phyloP scores from a whole-genome alignment of 2,113 vertebrate genomes.

The Sciurus niger region DNA sequence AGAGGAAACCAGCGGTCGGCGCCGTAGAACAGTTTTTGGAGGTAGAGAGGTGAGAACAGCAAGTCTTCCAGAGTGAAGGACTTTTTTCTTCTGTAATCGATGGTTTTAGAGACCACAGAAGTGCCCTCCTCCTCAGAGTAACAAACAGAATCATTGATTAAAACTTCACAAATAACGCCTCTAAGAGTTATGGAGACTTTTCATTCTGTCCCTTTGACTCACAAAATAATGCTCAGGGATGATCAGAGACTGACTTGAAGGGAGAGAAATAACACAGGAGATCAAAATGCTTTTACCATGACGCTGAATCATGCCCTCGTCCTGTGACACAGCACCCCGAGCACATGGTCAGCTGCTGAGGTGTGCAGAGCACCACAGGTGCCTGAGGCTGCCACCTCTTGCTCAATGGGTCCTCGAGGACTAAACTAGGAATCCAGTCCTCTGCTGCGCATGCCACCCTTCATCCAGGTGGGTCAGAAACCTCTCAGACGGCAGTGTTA shows the following conservation, averaged over 20 bases:
- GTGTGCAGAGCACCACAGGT: fast-evolving
- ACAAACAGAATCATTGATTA: slow-evolving; percentile 59
- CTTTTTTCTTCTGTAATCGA: neutral
- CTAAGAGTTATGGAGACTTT: neutral
- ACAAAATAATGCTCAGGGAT: slow-evolving; percentile 43
- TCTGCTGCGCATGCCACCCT: fast-evolving
- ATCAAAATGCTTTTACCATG: neutral
- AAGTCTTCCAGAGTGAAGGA: neutral
- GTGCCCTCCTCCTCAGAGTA: neutral
- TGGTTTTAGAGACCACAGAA: slow-evolving; percentile 2
- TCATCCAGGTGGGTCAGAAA: neutral
- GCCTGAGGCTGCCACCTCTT: fast-evolving
- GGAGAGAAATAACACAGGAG: neutral
- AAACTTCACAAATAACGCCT: slow-evolving; percentile 61
- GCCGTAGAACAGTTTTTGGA: neutral
- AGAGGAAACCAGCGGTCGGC: neutral
- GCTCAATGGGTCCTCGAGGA: fast-evolving
- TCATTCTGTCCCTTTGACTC: slow-evolving; percentile 20
- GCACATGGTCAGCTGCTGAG: fast-evolving
- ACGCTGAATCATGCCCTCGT: neutral
- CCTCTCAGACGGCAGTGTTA: neutral
- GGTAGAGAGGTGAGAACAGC: neutral
- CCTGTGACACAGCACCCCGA: fast-evolving
- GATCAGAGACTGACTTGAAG: neutral
- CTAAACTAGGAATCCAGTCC: fast-evolving